Evolutionary conservation across 2,113 vertebrate species (phyloP).

Genomic region (Ameiurus melas): DNA sequence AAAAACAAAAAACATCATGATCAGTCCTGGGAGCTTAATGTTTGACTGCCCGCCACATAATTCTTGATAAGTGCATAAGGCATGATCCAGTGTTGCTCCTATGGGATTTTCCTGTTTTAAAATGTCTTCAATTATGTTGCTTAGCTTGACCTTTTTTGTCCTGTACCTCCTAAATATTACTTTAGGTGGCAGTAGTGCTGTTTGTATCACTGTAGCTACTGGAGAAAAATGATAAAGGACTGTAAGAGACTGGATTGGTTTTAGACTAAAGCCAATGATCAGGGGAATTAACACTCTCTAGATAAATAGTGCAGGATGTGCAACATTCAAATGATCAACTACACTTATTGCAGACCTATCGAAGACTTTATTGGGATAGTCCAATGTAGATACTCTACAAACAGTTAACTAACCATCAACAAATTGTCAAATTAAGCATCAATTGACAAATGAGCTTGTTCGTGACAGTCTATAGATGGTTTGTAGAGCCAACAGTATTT

Average conservation of each 20-base stretch:
- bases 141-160: not conserved
- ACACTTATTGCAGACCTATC: not conserved
- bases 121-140: not conserved
- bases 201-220: not conserved
- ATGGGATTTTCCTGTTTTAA: not conserved
- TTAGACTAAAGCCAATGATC: not conserved
- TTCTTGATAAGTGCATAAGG: not conserved
- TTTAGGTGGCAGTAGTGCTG: constrained; percentile 42
- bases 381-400: not conserved
- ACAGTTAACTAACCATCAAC: not conserved
- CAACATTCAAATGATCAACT: not conserved
- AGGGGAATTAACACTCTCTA: not conserved
- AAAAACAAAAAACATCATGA: not conserved
- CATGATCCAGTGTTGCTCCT: not conserved
- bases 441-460: not conserved
- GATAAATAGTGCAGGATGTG: not conserved
- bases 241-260: not conserved
- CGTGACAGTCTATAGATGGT: not conserved
- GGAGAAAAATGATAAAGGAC: not conserved
- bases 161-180: constrained; percentile 30
- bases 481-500: not conserved
- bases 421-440: not conserved
- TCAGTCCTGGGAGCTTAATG: not conserved
- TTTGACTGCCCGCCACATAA: constrained; percentile 9
- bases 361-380: not conserved